Base-by-base conservation (phyloP, 2,113 vertebrate genomes). In the Neodon shergylaensis region DNA sequence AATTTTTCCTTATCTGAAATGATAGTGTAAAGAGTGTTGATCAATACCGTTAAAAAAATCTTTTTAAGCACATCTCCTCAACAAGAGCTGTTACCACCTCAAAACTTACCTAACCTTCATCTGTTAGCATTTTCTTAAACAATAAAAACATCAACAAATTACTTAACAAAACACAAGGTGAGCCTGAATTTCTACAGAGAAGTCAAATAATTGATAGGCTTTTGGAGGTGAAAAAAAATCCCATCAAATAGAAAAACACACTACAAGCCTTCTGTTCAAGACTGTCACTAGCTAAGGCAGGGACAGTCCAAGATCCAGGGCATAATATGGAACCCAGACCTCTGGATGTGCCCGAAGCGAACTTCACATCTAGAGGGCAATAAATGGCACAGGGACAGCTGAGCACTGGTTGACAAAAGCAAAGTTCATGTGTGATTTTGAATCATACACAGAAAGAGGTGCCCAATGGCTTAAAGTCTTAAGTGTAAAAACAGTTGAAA, bases 1-100 rank as follows among this genome's bases (percentile, higher is more conserved):
- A 94, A 94, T 96, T 95, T 93, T 95, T 92, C 61, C 92, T 97
- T 82, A 93, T 89, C 92, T 94, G 73, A 77, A 97, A 77, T 91
- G 66, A 91, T 3, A 95, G 84, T 92, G 83, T 94, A 92, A 73
- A 89, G 73, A 95, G 44, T 26, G 8, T 76, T 94, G 89, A 95
- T 95, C 94, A 96, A 83, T 94, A 94, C 24, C 26, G 2, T 85
- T 85, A 91, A 72, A 54, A 52, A 81, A 33, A 65, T 65, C 11
- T 81, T 91, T 91, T 84, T 52, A 96, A 88, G 77, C 78, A 94
- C 88, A 91, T 26, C 58, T 52, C 63, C 49, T 90, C 90, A n/a
- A 22, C 92, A 93, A 73, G 52, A 96, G 65, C 36, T 96, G 49
- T 87, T 84, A 90, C 26, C 21, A 3, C 21, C 66, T 33, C 12